Evolutionary conservation across 1,140 invertebrate species (phyloP).

Genomic region (Batillaria attramentaria): DNA sequence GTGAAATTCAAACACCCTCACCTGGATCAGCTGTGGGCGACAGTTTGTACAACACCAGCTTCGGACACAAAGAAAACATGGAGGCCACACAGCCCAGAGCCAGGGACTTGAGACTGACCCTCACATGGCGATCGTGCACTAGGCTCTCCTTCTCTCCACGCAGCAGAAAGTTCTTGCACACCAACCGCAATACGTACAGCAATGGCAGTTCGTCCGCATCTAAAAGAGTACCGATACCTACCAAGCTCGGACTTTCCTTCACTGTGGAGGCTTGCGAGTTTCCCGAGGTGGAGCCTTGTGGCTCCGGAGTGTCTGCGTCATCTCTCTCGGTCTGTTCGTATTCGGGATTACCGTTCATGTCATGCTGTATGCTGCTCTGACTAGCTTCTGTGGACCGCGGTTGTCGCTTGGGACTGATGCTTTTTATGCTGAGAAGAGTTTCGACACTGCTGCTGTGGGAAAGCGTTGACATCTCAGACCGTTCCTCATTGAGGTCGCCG

Average conservation of each 20-base stretch:
- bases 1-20: too few species aligned
- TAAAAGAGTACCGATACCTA: constrained; percentile 47
- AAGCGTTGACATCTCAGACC: constrained; percentile 60
- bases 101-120: constrained; percentile 89
- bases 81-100: constrained; percentile 83
- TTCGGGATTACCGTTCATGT: constrained; percentile 68
- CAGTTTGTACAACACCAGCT: constrained; percentile 78
- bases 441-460: constrained; percentile 66
- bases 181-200: constrained; percentile 82
- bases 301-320: background rate
- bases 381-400: constrained; percentile 25
- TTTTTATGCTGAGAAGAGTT: constrained; percentile 63
- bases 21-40: constrained; percentile 44
- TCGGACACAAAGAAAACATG: constrained; percentile 80
- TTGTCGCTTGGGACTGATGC: constrained; percentile 56
- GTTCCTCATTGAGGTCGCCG: constrained; percentile 65
- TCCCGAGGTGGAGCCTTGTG: too few species aligned
- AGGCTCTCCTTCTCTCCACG: constrained; percentile 77
- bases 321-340: constrained; percentile 14
- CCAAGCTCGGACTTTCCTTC: constrained; percentile 14
- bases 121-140: constrained; percentile 79
- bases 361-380: constrained; percentile 51
- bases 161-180: constrained; percentile 84
- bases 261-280: too few species aligned
- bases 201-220: constrained; percentile 77